phyloP scores from a whole-genome alignment of 2,797 vertebrate genomes.

The Petrocephalus sullivani region DNA sequence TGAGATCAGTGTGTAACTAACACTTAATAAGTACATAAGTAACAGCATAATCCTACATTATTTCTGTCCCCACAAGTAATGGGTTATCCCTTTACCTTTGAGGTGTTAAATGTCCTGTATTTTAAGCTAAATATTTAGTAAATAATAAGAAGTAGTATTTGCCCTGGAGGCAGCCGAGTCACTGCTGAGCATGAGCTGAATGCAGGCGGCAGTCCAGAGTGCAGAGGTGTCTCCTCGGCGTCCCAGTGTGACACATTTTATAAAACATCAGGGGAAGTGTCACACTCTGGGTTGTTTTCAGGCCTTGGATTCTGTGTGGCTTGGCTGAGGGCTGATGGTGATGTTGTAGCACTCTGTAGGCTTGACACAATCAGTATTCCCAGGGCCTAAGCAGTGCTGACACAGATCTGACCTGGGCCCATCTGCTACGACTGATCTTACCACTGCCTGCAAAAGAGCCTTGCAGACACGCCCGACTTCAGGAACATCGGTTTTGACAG shows the following conservation, averaged over 20 bases:
- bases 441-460: not conserved
- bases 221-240: not conserved
- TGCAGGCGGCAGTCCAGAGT: not conserved
- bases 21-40: no score
- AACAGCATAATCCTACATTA: no score
- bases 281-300: not conserved
- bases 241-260: not conserved
- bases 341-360: not conserved
- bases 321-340: not conserved
- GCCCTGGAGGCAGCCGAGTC: not conserved
- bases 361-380: not conserved
- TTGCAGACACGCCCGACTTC: not conserved
- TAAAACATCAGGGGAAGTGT: not conserved
- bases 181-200: not conserved
- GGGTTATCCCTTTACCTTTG: not conserved
- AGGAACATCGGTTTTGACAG: not conserved
- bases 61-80: no score
- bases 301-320: not conserved
- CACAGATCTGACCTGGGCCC: not conserved
- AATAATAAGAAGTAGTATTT: not conserved
- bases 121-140: not conserved
- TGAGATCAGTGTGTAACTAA: no score
- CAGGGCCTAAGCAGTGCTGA: not conserved
- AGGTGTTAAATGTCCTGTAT: not conserved
- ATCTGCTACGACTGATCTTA: not conserved